phyloP scores from a whole-genome alignment of 2,888 invertebrate genomes.

The Scotopteryx bipunctaria region DNA sequence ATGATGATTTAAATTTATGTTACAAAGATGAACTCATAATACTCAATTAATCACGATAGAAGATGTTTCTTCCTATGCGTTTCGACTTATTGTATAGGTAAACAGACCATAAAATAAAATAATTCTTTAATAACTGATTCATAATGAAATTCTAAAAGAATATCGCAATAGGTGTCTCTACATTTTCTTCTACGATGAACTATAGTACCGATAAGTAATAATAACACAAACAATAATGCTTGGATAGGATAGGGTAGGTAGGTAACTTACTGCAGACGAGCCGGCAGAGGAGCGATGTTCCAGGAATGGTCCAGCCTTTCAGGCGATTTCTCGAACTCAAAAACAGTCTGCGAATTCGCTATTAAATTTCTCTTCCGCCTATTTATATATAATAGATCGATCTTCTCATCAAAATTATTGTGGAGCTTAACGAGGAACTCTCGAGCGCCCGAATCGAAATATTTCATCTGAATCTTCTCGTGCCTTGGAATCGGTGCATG shows the following conservation, averaged over 20 bases:
- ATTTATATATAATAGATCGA: slow-evolving; percentile 72
- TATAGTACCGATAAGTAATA: too few relatives aligned
- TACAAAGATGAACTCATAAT: too few relatives aligned
- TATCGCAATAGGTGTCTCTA: too few relatives aligned
- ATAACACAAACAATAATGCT: too few relatives aligned
- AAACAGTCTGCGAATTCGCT: slow-evolving; percentile 47
- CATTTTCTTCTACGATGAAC: too few relatives aligned
- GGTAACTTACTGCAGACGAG: slow-evolving; percentile 70
- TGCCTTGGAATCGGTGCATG: slow-evolving; percentile 80
- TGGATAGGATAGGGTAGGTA: neutral
- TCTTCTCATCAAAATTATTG: slow-evolving; percentile 72
- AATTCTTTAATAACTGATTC: too few relatives aligned
- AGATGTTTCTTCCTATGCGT: too few relatives aligned
- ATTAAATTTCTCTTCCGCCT: slow-evolving; percentile 63
- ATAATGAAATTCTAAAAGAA: too few relatives aligned
- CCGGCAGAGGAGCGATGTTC: slow-evolving; percentile 83
- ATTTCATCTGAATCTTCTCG: slow-evolving; percentile 76
- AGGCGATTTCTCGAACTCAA: slow-evolving; percentile 70
- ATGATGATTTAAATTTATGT: neutral
- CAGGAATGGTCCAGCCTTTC: slow-evolving; percentile 76
- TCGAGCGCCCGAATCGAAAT: slow-evolving; percentile 83
- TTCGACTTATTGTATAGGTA: too few relatives aligned
- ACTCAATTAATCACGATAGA: too few relatives aligned
- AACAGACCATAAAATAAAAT: too few relatives aligned
- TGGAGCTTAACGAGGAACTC: slow-evolving; percentile 82